Conservation (phyloP, 2,113 vertebrate species). For the Mystacornis crossleyi region DNA sequence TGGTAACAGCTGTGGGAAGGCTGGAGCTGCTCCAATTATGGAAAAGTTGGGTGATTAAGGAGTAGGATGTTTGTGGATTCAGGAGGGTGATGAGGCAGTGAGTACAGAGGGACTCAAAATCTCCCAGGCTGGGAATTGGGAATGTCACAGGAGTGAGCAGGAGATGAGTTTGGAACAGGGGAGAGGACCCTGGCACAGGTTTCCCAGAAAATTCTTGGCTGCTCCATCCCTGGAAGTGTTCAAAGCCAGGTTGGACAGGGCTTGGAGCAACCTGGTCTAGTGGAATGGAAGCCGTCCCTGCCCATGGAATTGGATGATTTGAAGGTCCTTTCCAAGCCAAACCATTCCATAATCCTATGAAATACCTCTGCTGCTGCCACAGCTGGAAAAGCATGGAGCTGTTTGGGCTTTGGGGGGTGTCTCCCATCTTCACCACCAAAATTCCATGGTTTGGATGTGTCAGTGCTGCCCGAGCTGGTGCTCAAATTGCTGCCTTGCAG, state of each 20-base stretch:
- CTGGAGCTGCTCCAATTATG: neutral
- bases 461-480: neutral
- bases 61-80: neutral
- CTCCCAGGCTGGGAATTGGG: no score
- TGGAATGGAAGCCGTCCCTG: accelerated
- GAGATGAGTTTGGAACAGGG: neutral
- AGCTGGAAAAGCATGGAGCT: neutral
- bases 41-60: neutral
- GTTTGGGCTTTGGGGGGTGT: accelerated
- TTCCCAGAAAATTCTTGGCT: neutral
- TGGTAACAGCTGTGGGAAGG: neutral
- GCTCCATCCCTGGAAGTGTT: neutral
- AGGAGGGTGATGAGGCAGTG: neutral
- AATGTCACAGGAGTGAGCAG: neutral
- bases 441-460: neutral
- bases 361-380: neutral
- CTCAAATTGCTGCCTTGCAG: neutral
- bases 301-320: neutral
- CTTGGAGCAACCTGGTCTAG: neutral
- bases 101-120: neutral
- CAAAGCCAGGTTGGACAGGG: neutral
- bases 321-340: neutral
- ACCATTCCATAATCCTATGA: neutral
- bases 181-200: neutral
- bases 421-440: neutral